Evolutionary conservation across 2,113 vertebrate species (phyloP).

Genomic region (human (Homo sapiens)): GRCh38 chr11:114416501-114417000

Average conservation of each 20-base stretch:
- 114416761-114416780: neutral
- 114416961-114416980: neutral
- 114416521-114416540: neutral
- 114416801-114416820: neutral
- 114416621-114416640: neutral
- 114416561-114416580: neutral
- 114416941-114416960: neutral
- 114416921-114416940: neutral
- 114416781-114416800: neutral
- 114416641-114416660: neutral
- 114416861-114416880: neutral
- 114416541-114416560: neutral
- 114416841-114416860: neutral
- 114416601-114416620: neutral
- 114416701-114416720: neutral
- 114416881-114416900: neutral
- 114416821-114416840: neutral
- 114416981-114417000: conserved; percentile 3
- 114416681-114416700: neutral
- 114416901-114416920: neutral
- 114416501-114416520: neutral
- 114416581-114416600: neutral
- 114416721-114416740: neutral
- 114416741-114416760: neutral
- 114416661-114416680: neutral